Evolutionary conservation across 2,113 vertebrate genomes (phyloP).

Genomic region (Chunga burmeisteri): DNA sequence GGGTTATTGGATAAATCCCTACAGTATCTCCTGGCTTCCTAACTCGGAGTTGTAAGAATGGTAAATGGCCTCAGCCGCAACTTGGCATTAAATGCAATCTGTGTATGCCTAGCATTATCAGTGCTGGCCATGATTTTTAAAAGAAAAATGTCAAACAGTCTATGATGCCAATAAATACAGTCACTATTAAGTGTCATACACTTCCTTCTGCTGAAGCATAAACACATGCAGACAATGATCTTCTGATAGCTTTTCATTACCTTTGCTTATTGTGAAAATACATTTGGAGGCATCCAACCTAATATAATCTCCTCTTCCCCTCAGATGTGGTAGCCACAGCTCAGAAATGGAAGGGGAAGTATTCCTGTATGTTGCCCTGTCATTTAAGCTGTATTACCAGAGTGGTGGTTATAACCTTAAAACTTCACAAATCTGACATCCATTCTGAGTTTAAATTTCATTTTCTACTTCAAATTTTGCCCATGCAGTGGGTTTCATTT

Average conservation of each 20-base stretch:
- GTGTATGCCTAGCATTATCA: background rate
- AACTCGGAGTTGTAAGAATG: background rate
- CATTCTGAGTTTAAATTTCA: background rate
- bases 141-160: background rate
- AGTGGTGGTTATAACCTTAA: background rate
- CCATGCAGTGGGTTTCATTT: background rate
- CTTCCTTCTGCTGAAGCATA: background rate
- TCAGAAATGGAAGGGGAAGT: background rate
- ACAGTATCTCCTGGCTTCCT: background rate
- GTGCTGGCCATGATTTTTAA: background rate
- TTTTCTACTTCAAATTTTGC: background rate
- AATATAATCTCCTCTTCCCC: background rate
- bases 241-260: background rate
- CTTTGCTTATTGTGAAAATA: background rate
- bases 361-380: rapidly evolving
- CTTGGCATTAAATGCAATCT: background rate
- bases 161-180: background rate
- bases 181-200: background rate
- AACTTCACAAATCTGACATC: background rate
- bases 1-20: background rate
- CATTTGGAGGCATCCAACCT: background rate
- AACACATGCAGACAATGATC: background rate
- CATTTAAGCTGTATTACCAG: background rate
- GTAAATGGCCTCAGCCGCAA: background rate
- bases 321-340: background rate